phyloP scores from a whole-genome alignment of 1,140 invertebrate species.

The Bombus difficillimus region DNA sequence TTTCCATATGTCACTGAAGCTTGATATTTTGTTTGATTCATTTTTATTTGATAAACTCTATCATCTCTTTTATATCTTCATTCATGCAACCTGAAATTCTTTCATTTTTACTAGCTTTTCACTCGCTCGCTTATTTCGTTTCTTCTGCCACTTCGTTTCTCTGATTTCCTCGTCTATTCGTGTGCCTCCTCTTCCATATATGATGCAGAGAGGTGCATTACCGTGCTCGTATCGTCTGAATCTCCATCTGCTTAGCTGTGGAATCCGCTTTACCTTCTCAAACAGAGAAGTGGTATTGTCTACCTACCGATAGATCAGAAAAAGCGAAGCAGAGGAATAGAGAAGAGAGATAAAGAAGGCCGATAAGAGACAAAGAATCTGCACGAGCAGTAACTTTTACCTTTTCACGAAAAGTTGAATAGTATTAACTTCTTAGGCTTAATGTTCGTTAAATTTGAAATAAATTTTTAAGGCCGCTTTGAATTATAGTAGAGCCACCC shows the following conservation, averaged over 20 bases:
- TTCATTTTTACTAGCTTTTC: not conserved
- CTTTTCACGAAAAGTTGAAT: not conserved
- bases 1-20: not conserved
- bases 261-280: constrained; percentile 80
- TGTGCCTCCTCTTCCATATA: constrained; percentile 4
- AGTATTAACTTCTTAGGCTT: not conserved
- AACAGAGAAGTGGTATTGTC: constrained; percentile 61
- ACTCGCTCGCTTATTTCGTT: not conserved
- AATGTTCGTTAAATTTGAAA: not conserved
- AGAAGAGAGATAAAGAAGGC: not conserved
- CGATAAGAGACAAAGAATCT: not conserved
- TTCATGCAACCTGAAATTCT: not conserved
- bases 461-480: not conserved
- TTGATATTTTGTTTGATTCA: not conserved
- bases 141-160: not conserved
- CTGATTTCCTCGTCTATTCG: not conserved
- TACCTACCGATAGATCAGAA: constrained; percentile 9
- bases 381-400: not conserved
- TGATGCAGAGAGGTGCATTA: constrained; percentile 67
- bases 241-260: constrained; percentile 79
- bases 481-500: too few species aligned
- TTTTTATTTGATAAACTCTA: not conserved
- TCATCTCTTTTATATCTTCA: not conserved
- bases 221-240: constrained; percentile 75
- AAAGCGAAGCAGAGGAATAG: too few species aligned